A percentile compares a stretch with the other conserved stretches of the same genome.
phyloP scores from a whole-genome alignment of 1,140 invertebrate species.

The Cardiocondyla obscurior region DNA sequence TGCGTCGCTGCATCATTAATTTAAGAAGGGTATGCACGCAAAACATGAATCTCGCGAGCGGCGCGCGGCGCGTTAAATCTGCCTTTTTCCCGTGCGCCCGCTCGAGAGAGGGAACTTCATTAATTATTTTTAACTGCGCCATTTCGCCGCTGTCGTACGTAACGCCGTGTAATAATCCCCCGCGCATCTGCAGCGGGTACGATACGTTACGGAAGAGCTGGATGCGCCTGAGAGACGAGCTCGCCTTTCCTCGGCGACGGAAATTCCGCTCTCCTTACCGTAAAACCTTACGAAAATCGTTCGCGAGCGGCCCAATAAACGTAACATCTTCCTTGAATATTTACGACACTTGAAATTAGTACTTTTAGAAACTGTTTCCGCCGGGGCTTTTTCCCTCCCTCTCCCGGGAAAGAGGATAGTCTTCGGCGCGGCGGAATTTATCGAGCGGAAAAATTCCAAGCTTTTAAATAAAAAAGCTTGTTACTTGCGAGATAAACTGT shows the following conservation, averaged over 20 bases:
- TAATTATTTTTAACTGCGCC: constrained; percentile 54
- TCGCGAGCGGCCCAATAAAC: neutral
- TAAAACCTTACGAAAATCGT: neutral
- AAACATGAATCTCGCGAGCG: constrained; percentile 41
- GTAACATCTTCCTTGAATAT: neutral
- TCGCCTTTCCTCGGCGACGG: neutral
- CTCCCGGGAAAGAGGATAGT: neutral
- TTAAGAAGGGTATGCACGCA: constrained; percentile 28
- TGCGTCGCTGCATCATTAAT: constrained; percentile 56
- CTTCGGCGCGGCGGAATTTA: neutral
- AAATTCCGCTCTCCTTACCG: neutral
- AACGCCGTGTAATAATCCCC: constrained; percentile 40
- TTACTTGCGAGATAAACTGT: neutral
- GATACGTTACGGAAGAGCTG: constrained; percentile 12
- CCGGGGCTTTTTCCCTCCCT: too few relatives aligned
- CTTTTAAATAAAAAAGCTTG: neutral
- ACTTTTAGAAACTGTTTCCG: neutral
- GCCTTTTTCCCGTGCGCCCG: neutral
- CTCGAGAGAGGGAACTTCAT: constrained; percentile 42
- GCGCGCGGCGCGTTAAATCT: neutral
- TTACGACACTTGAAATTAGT: neutral
- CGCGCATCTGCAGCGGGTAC: constrained; percentile 9
- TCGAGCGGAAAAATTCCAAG: neutral
- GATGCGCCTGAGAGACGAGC: constrained; percentile 19
- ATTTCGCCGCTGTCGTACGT: constrained; percentile 44